Conservation (phyloP, 2,888 invertebrate genomes). For the Dione vanillae region DNA sequence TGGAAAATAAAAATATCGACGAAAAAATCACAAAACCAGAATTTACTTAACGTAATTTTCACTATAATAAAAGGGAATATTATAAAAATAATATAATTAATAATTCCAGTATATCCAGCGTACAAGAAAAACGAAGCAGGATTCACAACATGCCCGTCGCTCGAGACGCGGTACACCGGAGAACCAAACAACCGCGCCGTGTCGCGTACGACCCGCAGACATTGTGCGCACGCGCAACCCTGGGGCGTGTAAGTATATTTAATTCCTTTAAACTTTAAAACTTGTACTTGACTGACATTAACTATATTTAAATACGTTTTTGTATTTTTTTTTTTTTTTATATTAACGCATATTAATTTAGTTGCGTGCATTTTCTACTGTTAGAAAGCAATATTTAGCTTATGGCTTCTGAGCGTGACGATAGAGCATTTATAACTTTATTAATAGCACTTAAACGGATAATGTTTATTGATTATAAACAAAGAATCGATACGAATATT, state of each 20-base stretch:
- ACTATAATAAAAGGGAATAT: too few relatives aligned
- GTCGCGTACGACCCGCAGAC: slow-evolving; percentile 87
- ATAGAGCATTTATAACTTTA: neutral
- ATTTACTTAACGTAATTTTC: too few relatives aligned
- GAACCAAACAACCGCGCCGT: slow-evolving; percentile 90
- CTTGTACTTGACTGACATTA: neutral
- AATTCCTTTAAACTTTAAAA: neutral
- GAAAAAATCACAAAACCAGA: too few relatives aligned
- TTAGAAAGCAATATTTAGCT: neutral
- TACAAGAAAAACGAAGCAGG: slow-evolving; percentile 80
- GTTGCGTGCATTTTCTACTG: neutral
- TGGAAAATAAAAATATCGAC: too few relatives aligned
- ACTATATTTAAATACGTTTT: too few relatives aligned
- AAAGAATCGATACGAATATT: neutral
- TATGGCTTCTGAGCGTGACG: slow-evolving; percentile 2
- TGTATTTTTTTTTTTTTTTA: too few relatives aligned
- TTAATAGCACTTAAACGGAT: neutral
- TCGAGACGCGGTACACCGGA: slow-evolving; percentile 88
- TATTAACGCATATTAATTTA: too few relatives aligned
- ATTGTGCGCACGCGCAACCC: slow-evolving; percentile 88
- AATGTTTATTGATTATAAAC: neutral
- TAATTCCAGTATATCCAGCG: slow-evolving; percentile 75
- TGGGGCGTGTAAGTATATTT: slow-evolving; percentile 70
- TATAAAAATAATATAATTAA: neutral
- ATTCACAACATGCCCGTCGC: slow-evolving; percentile 75